Base-by-base conservation (phyloP, 2,888 invertebrate genomes). In the Rutpela maculata region DNA sequence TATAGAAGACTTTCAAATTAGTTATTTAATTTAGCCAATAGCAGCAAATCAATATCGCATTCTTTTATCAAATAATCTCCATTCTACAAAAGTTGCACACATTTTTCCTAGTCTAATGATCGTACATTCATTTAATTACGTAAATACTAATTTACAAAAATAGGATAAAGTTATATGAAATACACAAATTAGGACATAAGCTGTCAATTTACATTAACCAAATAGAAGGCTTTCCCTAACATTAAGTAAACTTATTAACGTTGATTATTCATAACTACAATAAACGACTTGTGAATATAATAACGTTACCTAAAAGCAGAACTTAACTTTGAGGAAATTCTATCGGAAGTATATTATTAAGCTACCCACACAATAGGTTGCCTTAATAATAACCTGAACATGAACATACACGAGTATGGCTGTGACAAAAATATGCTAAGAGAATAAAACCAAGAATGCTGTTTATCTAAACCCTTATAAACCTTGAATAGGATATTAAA, bases 321-420 rank as follows among this genome's bases (percentile, higher is more conserved):
- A 62, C 22, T 62, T 62, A 62, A 62, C 62, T 62, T 31, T 26
- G 31, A 26, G 62, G 62, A 62, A 62, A 62, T n/a, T 62, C 26
- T 22, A 62, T 62, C 60, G 19, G 60, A 62, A 19, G 26, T 62
- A 22, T 62, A 62, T 62, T 62, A 26, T 62, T 62, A 26, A 62
- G 26, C 2, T 62, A 26, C 22, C 22, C 4, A 26, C 11, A 62
- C 62, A 62, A 62, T 19, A 26, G 26, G 62, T 26, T 62, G 26
- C 26, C n/a, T 62, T 62, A 62, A 62, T 60, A 60, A 60, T 19
- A 26, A 26, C 22, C 12, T 43, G 43, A 43, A 26, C 22, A 10
- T 43, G 43, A 43, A 43, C 15, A 43, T 43, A 12, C 62, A 62
- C 62, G n/a, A 26, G 2, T 1, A 31, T 26, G 15, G 15, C 62